Percentiles rank a stretch among this genome's conserved stretches.
phyloP scores from a whole-genome alignment of 2,797 vertebrate species.

The Selene dorsalis region DNA sequence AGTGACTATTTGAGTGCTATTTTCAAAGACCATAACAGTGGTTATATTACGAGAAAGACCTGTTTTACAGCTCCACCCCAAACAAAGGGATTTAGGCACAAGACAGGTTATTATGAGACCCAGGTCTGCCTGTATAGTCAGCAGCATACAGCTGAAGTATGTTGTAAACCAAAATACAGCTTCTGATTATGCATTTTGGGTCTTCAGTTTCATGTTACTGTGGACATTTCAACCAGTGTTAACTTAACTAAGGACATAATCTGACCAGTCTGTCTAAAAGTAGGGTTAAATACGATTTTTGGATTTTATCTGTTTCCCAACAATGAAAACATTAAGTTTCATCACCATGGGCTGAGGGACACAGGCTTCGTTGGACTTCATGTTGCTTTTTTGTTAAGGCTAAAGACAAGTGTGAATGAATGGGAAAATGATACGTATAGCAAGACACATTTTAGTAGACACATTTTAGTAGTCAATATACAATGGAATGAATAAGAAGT shows the following conservation, averaged over 20 bases:
- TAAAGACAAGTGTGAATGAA: neutral
- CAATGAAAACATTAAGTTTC: neutral
- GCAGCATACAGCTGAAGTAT: slow-evolving; percentile 47
- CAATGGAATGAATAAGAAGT: slow-evolving; percentile 11
- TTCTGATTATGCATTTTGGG: slow-evolving; percentile 9
- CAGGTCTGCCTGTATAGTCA: slow-evolving; percentile 64
- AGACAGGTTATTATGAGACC: slow-evolving; percentile 83
- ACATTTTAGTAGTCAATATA: slow-evolving; percentile 20
- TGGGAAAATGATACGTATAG: neutral
- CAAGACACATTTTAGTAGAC: neutral
- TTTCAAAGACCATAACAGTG: slow-evolving; percentile 78
- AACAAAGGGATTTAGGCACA: slow-evolving; percentile 78
- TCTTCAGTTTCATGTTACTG: slow-evolving; percentile 8
- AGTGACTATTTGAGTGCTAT: slow-evolving; percentile 63
- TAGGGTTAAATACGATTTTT: neutral
- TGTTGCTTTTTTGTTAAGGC: neutral
- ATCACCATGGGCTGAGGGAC: fast-evolving
- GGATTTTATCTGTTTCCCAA: neutral
- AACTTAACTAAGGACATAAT: neutral
- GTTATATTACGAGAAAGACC: slow-evolving; percentile 78
- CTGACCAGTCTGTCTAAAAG: neutral
- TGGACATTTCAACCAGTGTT: slow-evolving; percentile 6
- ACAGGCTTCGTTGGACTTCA: neutral
- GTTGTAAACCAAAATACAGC: slow-evolving; percentile 38
- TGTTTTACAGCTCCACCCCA: slow-evolving; percentile 82